A percentile compares a stretch with the other conserved stretches of the same genome.
phyloP scores from a whole-genome alignment of 2,113 vertebrate genomes.

The Cacatua alba region DNA sequence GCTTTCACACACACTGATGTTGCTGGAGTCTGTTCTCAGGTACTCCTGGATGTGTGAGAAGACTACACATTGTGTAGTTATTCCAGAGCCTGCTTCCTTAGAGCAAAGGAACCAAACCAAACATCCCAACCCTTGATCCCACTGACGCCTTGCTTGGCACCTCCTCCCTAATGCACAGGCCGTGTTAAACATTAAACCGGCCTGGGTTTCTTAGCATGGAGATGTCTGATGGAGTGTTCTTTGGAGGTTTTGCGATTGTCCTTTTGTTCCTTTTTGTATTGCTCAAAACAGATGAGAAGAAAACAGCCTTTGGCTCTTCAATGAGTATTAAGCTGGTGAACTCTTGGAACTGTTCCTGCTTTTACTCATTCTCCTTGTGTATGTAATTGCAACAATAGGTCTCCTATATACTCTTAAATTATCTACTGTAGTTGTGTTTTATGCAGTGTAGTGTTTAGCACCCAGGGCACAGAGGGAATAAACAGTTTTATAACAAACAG shows the following conservation, averaged over 20 bases:
- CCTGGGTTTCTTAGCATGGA: neutral
- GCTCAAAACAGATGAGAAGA: neutral
- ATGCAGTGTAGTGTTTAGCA: neutral
- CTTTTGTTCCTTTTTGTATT: neutral
- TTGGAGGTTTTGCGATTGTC: neutral
- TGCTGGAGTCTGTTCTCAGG: neutral
- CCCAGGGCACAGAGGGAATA: neutral
- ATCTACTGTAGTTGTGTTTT: neutral
- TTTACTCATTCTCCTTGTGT: accelerated
- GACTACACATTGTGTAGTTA: neutral
- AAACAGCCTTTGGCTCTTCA: neutral
- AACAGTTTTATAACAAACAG: neutral
- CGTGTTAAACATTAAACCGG: neutral
- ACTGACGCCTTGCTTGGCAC: neutral
- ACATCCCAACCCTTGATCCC: accelerated
- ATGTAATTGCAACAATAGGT: neutral
- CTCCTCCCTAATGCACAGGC: neutral
- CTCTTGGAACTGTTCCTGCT: neutral
- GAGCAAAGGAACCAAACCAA: neutral
- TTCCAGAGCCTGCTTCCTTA: neutral
- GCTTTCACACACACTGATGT: neutral
- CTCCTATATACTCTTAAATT: neutral
- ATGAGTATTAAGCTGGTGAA: neutral
- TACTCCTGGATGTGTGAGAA: neutral
- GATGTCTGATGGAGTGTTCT: neutral